Evolutionary conservation across 2,888 invertebrate species (phyloP), one percentile per base, ranked within the genome.

Genomic region (Nycteola revayana): DNA sequence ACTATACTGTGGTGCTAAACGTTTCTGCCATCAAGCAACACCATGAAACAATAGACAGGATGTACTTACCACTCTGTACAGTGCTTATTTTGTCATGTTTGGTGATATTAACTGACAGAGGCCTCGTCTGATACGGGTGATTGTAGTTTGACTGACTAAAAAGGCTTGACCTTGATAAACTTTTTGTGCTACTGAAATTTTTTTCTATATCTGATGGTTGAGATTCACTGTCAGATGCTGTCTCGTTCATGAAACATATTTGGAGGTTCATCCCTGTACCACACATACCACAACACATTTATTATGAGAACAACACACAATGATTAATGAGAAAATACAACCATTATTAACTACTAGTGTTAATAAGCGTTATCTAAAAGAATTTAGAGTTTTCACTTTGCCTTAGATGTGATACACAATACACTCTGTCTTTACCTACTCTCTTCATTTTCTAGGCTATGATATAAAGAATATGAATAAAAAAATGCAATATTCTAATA

Each of bases 231-330:
- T 96, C 95, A 31, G 95, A 95, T 41, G 94, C 94, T 35, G 95
- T 94, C 78, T 98, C 97, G 78, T 97, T 97, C 95, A 97, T 96
- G 84, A 97, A 97, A 90, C 97, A 97, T 66, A 98, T 96, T 90
- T 97, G 97, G 31, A 97, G 93, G 88, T 96, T 97, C 94, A 95
- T 96, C 57, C 96, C 95, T 95, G 78, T 52, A 66, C 61, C 63
- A 50, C 56, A 58, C 56, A 58, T 49, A 57, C 44, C 51, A 77
- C 78, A 61, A 54, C 57, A 44, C 40, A 50, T 46, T 49, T 50
- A 50, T 18, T 50, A 47, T 45, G 44, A 38, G 14, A 51, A 66
- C 62, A 71, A 53, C 61, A 75, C 62, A 74, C 47, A 63, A 52
- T 54, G 14, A 14, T 14, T n/a, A 14, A 14, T 14, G 14, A 14